Conservation (phyloP, 2,888 invertebrate genomes). For the Meghimatium bilineatum region DNA sequence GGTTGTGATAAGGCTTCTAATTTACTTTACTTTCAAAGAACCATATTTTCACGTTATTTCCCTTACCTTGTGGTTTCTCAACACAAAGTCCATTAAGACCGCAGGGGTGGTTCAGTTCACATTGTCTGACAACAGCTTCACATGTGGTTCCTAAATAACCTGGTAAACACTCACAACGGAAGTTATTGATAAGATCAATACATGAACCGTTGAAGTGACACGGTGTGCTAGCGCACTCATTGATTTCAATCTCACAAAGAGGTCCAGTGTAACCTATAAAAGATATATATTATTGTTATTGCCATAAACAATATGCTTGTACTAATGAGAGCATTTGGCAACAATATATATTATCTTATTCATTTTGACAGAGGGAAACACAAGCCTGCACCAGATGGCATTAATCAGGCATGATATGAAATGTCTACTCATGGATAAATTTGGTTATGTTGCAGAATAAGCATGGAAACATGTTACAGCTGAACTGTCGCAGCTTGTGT, state of each 20-base stretch:
- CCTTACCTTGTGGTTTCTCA: conserved; percentile 62
- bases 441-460: too few species aligned
- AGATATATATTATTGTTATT: not conserved
- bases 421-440: too few species aligned
- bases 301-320: too few species aligned
- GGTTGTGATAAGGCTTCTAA: too few species aligned
- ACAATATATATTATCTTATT: too few species aligned
- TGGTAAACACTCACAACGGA: conserved; percentile 54
- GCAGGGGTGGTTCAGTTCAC: conserved; percentile 62
- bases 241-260: conserved; percentile 54
- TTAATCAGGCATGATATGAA: too few species aligned
- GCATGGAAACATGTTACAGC: too few species aligned
- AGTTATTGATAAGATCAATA: conserved; percentile 56
- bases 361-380: too few species aligned
- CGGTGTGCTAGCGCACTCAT: conserved; percentile 64
- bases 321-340: too few species aligned
- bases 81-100: conserved; percentile 67
- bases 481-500: too few species aligned
- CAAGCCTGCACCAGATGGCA: too few species aligned
- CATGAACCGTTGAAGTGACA: conserved; percentile 63
- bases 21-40: too few species aligned
- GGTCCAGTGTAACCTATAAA: conserved; percentile 50
- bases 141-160: conserved; percentile 58
- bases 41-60: not conserved
- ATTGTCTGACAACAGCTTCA: conserved; percentile 64